Evolutionary conservation across 2,113 vertebrate species (phyloP), one percentile per base, ranked within the genome.

Genomic region (Sorex fumeus): DNA sequence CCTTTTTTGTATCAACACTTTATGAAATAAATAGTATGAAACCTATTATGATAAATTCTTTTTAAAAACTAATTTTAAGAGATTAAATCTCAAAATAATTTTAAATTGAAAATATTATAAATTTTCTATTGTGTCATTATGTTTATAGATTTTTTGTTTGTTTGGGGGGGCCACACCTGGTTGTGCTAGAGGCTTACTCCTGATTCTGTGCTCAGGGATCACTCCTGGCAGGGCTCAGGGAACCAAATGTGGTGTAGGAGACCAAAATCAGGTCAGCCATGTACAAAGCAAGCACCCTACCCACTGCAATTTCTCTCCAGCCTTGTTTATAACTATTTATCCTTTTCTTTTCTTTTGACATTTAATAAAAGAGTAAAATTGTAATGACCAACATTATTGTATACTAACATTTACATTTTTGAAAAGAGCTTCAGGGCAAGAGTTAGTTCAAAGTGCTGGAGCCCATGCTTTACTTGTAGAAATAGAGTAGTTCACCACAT

Each of bases 41-140:
- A 81, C 21, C 32, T 45, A 69, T 43, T 50, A 74, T 10, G 19
- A 81, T 72, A 11, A 83, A 45, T 94, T 87, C 78, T 62, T 84
- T 87, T 91, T n/a, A 71, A 66, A 95, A 77, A 9, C 80, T 8
- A 53, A 4, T 91, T 95, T 82, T 36, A 93, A 90, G 6, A 85
- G n/a, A 32, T 45, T 78, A 90, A 91, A 81, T 66, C 60, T 81
- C 60, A 79, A 76, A 93, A 82, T 72, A 79, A 19, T 87, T 84
- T 64, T 21, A 75, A 34, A 87, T 27, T 64, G 47, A 88, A 96
- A 78, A 78, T 76, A 89, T 21, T 23, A 25, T 2, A 79, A 23
- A 50, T 88, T 91, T 88, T 84, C n/a, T 87, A 92, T 34, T 69
- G n/a, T 64, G 36, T 53, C 18, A n/a, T 43, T 47, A 28, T 75